Conservation (phyloP, 2,888 invertebrate species). For the Argyra leucocephala region DNA sequence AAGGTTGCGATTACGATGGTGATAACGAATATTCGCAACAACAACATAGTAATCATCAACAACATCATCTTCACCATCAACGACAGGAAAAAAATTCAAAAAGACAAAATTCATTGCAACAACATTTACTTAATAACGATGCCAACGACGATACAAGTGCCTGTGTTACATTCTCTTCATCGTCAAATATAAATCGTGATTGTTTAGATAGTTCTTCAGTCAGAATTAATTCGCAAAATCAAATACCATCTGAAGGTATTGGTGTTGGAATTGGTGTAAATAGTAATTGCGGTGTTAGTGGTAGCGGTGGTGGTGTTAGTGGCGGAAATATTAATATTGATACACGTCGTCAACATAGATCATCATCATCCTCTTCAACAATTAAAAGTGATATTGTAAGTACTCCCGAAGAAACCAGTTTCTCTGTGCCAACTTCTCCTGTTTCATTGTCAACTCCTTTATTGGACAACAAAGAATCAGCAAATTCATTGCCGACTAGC, state of each 20-base stretch:
- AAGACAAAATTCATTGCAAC: neutral
- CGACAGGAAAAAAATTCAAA: conserved; percentile 21
- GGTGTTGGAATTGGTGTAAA: conserved; percentile 39
- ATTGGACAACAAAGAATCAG: conserved; percentile 36
- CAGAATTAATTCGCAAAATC: conserved; percentile 30
- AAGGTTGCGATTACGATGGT: conserved; percentile 22
- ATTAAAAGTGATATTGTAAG: conserved; percentile 34
- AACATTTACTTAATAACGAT: conserved; percentile 5
- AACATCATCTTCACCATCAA: conserved; percentile 19
- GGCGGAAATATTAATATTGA: conserved; percentile 25
- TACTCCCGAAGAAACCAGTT: conserved; percentile 41
- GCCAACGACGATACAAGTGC: conserved; percentile 26
- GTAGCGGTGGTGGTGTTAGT: conserved; percentile 18
- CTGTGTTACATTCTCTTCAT: conserved; percentile 28
- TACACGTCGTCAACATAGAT: conserved; percentile 29
- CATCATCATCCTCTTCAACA: conserved; percentile 42
- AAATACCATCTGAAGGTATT: conserved; percentile 38
- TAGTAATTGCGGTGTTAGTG: conserved; percentile 24
- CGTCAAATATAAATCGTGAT: conserved; percentile 24
- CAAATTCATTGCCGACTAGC: conserved; percentile 61
- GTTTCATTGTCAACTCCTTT: conserved; percentile 44
- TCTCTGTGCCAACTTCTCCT: conserved; percentile 45
- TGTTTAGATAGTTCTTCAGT: conserved; percentile 21
- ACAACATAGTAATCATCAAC: conserved; percentile 27
- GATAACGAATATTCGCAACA: conserved; percentile 27